phyloP scores from a whole-genome alignment of 2,797 vertebrate genomes.

The Trematocara caparti region DNA sequence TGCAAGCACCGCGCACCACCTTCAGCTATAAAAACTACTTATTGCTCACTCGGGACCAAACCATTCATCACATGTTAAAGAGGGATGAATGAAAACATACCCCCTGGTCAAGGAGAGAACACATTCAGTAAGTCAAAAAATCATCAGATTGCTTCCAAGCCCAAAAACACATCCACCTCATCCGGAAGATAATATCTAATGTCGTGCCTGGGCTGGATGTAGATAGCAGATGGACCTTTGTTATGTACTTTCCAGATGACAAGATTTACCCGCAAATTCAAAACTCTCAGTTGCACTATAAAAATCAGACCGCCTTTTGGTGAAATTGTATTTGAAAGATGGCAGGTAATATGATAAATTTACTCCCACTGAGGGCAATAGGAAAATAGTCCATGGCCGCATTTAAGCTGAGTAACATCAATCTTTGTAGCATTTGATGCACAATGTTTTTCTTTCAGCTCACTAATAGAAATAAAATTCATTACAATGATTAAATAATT shows the following conservation, averaged over 20 bases:
- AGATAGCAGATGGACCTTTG: conserved; percentile 65
- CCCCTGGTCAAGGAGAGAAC: conserved; percentile 62
- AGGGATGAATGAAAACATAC: conserved; percentile 56
- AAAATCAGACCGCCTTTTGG: not conserved
- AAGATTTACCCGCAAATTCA: conserved; percentile 36
- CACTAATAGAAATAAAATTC: not conserved
- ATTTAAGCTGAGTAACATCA: not conserved
- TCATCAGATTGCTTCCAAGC: conserved; percentile 62
- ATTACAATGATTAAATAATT: not conserved
- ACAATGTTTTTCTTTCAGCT: not conserved
- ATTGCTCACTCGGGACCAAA: conserved; percentile 54
- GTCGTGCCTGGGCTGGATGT: conserved; percentile 55
- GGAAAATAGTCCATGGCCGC: not conserved
- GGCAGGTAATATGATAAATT: not conserved
- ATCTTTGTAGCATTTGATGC: not conserved
- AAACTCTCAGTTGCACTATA: conserved; percentile 9
- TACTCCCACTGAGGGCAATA: not conserved
- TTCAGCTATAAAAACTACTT: conserved; percentile 50
- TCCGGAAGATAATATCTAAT: conserved; percentile 64
- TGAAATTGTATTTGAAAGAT: conserved; percentile 12
- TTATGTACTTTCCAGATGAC: conserved; percentile 70
- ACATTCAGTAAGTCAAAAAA: conserved; percentile 71
- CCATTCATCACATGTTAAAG: conserved; percentile 52
- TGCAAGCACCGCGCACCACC: not conserved
- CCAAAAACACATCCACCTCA: conserved; percentile 54